Conservation (phyloP, 37 sponge, comb jelly and placozoan species). For the Oopsacas minuta region DNA sequence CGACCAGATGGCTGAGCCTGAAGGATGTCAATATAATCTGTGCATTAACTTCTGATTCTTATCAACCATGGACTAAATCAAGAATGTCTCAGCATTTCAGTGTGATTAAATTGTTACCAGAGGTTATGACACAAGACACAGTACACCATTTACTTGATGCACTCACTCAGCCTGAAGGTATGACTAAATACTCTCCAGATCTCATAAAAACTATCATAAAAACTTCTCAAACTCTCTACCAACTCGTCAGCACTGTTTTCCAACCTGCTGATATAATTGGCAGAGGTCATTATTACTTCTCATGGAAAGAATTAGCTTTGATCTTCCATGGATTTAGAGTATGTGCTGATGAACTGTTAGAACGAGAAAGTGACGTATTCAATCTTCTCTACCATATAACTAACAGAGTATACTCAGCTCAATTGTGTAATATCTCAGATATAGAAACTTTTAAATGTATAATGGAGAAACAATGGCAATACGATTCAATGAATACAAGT, state of each 20-base stretch:
- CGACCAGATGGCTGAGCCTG: neutral
- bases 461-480: neutral
- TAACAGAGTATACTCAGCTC: neutral
- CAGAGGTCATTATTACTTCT: neutral
- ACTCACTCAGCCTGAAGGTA: neutral
- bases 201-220: neutral
- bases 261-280: neutral
- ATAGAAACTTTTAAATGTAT: neutral
- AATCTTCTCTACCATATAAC: neutral
- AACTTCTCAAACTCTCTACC: neutral
- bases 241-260: neutral
- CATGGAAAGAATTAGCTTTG: neutral
- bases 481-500: neutral
- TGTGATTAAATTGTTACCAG: neutral
- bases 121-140: neutral
- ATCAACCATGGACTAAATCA: neutral
- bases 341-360: constrained; percentile 5
- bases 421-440: neutral
- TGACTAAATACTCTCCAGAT: neutral
- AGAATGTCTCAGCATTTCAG: neutral
- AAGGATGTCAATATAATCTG: constrained; percentile 5
- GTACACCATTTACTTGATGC: neutral
- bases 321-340: neutral
- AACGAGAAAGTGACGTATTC: neutral
- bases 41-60: neutral